Conservation (phyloP, 2,797 vertebrate species). For the Scleropages formosus region DNA sequence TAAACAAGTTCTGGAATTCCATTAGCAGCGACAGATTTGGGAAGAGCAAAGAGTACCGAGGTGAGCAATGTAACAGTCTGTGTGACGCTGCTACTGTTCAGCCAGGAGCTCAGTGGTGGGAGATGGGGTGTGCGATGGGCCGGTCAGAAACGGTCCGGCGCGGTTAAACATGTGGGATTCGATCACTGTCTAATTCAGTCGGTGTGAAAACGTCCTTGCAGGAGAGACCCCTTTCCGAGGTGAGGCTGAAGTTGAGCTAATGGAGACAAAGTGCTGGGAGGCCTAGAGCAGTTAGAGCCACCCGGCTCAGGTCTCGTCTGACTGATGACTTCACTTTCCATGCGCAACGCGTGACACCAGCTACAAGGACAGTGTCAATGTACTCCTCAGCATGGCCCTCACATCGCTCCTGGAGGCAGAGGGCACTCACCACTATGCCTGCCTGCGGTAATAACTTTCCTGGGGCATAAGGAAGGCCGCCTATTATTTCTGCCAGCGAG, state of each 20-base stretch:
- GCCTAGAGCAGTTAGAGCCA: not conserved
- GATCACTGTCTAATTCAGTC: too few relatives aligned
- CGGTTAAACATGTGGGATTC: too few relatives aligned
- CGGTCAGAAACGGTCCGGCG: too few relatives aligned
- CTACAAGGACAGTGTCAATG: not conserved
- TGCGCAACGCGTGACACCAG: not conserved
- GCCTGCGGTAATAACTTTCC: not conserved
- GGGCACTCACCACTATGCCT: not conserved
- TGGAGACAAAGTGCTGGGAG: not conserved
- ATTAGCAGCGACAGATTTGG: too few relatives aligned
- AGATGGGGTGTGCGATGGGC: too few relatives aligned
- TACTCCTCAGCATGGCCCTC: not conserved
- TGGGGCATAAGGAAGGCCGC: too few relatives aligned
- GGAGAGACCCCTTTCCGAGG: not conserved
- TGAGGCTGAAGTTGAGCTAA: not conserved
- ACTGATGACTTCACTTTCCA: not conserved
- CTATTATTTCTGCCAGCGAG: slow-evolving; percentile 33
- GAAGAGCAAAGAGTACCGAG: too few relatives aligned
- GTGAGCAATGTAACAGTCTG: too few relatives aligned
- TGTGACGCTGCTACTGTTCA: too few relatives aligned
- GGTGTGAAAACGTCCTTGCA: not conserved
- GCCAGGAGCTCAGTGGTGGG: too few relatives aligned
- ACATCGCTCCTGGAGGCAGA: not conserved
- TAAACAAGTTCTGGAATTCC: too few relatives aligned
- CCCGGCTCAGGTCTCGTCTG: not conserved